Evolutionary conservation across 2,113 vertebrate species (phyloP).

Genomic region (Neolamprologus modestus): DNA sequence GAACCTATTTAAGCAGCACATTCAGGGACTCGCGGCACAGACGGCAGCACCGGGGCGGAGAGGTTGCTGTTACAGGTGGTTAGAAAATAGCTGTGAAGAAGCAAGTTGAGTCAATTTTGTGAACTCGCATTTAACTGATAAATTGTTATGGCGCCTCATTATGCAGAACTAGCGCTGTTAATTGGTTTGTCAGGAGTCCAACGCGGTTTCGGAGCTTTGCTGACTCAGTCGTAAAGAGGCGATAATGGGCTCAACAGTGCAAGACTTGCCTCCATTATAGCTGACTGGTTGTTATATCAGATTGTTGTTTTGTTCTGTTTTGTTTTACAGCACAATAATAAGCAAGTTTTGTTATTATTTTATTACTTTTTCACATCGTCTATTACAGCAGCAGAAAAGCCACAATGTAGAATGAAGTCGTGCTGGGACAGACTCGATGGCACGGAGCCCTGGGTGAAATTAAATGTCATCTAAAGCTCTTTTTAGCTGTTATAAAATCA

Average conservation of each 20-base stretch:
- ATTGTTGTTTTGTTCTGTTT: background rate
- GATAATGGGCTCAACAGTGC: slow-evolving; percentile 17
- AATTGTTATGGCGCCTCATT: slow-evolving; percentile 37
- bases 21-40: background rate
- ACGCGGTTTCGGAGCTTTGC: slow-evolving; percentile 7
- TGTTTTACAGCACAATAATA: slow-evolving; percentile 1
- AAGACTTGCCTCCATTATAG: slow-evolving; percentile 13
- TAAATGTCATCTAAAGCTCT: background rate
- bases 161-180: slow-evolving; percentile 21
- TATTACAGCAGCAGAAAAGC: background rate
- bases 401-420: background rate
- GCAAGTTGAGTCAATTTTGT: background rate
- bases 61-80: background rate
- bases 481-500: background rate
- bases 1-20: background rate
- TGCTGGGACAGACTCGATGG: background rate
- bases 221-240: slow-evolving; percentile 44
- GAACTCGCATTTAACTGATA: slow-evolving; percentile 14
- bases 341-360: background rate
- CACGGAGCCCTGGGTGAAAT: background rate
- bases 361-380: background rate
- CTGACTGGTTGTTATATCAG: slow-evolving; percentile 1
- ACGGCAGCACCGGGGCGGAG: background rate
- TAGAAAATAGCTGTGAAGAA: background rate
- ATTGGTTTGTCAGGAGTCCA: slow-evolving; percentile 54